These are phyloP conservation scores for Regulus satrapa DNA, from an alignment of 2,113 vertebrate species.

Conservation along the genomic window DNA sequence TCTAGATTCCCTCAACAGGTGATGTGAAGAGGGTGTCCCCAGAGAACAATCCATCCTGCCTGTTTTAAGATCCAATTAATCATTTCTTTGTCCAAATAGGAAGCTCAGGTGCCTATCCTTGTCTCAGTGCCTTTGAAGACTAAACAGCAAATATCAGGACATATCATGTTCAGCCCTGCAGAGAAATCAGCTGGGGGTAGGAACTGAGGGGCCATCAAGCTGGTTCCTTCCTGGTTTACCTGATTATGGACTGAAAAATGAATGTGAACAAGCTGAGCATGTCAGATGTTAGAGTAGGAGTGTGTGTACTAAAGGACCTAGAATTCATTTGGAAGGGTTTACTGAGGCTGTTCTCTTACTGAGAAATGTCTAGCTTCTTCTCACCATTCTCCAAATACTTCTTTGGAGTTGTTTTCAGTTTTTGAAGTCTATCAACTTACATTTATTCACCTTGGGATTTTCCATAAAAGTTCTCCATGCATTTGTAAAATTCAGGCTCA, in stretches of 20 bases:
- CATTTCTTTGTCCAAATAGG: not conserved
- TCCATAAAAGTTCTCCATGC: not conserved
- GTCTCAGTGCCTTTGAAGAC: not conserved
- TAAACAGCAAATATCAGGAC: not conserved
- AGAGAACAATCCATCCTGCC: not conserved
- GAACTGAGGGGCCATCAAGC: accelerated
- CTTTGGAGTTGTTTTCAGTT: not conserved
- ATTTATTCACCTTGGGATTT: not conserved
- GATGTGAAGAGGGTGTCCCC: not conserved
- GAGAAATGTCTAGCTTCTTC: not conserved
- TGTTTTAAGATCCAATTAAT: not conserved
- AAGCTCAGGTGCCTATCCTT: not conserved
- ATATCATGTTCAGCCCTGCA: not conserved
- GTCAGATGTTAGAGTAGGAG: not conserved
- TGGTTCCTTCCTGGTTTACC: not conserved
- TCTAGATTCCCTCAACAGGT: not conserved
- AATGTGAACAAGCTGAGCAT: accelerated
- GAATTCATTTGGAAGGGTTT: not conserved
- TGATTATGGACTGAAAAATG: not conserved
- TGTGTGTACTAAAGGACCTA: not conserved
- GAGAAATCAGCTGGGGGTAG: not conserved
- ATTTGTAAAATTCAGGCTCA: not conserved
- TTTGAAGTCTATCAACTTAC: not conserved
- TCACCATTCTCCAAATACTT: not conserved
- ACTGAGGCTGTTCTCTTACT: not conserved